phyloP scores from a whole-genome alignment of 2,797 vertebrate species.

The Sphaeramia orbicularis region DNA sequence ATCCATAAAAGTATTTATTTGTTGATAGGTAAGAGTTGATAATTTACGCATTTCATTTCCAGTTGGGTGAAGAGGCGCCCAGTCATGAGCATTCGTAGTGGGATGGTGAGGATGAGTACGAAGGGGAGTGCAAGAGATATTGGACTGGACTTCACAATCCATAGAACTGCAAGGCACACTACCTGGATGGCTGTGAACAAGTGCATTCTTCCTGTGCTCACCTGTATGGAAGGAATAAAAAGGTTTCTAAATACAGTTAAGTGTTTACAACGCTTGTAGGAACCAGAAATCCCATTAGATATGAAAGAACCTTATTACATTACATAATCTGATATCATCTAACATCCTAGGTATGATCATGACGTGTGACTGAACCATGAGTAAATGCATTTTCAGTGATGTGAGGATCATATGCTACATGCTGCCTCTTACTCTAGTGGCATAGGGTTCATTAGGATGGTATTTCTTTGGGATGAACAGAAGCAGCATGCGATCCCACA shows the following conservation, averaged over 20 bases:
- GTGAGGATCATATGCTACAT: neutral
- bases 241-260: neutral
- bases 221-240: conserved; percentile 80
- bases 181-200: conserved; percentile 93
- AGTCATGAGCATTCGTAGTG: conserved; percentile 90
- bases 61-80: conserved; percentile 87
- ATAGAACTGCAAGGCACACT: conserved; percentile 87
- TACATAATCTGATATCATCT: too few relatives aligned
- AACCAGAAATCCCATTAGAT: too few relatives aligned
- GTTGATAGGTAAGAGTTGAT: neutral
- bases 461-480: conserved; percentile 94
- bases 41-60: conserved; percentile 95
- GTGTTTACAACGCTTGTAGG: too few relatives aligned
- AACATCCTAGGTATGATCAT: too few relatives aligned
- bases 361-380: too few relatives aligned
- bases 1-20: neutral
- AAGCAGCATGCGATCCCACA: conserved; percentile 94
- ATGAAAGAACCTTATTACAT: too few relatives aligned
- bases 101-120: conserved; percentile 96
- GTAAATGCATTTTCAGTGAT: neutral
- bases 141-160: conserved; percentile 89
- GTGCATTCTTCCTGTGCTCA: conserved; percentile 94
- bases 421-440: conserved; percentile 85
- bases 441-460: conserved; percentile 90
- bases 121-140: conserved; percentile 93